Evolutionary conservation across 1,140 invertebrate genomes (phyloP).

Genomic region (Lysiphlebus fabarum): DNA sequence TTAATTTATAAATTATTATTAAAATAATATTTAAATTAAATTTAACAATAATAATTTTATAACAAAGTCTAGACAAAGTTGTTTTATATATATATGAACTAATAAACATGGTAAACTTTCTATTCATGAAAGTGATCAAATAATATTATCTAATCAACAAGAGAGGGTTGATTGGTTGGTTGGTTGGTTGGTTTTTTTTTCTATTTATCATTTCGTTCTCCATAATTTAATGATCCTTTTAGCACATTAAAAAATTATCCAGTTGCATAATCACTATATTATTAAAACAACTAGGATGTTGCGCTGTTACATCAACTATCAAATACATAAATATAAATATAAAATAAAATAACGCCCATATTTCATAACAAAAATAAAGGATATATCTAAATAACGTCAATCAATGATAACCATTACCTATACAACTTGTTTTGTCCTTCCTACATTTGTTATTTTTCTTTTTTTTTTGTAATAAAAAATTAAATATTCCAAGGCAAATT

Average conservation of each 20-base stretch:
- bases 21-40: not conserved
- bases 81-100: not conserved
- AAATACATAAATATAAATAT: no score
- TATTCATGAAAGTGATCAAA: constrained; percentile 45
- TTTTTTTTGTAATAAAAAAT: not conserved
- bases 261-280: not conserved
- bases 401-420: no score
- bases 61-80: not conserved
- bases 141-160: constrained; percentile 46
- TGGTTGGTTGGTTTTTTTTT: constrained; percentile 28
- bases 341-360: no score
- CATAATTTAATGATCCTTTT: constrained; percentile 23
- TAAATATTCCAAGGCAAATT: not conserved
- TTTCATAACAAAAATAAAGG: no score
- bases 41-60: not conserved
- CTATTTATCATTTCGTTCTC: constrained; percentile 10
- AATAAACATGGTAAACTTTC: constrained; percentile 38
- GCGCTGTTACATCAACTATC: not conserved
- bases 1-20: no score
- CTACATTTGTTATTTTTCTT: not conserved
- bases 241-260: constrained; percentile 19
- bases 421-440: no score
- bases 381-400: no score
- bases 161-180: constrained; percentile 27
- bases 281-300: not conserved